These are phyloP conservation scores for Notolepis coatsorum DNA, from an alignment of 2,797 vertebrate genomes.

Conservation along the genomic window DNA sequence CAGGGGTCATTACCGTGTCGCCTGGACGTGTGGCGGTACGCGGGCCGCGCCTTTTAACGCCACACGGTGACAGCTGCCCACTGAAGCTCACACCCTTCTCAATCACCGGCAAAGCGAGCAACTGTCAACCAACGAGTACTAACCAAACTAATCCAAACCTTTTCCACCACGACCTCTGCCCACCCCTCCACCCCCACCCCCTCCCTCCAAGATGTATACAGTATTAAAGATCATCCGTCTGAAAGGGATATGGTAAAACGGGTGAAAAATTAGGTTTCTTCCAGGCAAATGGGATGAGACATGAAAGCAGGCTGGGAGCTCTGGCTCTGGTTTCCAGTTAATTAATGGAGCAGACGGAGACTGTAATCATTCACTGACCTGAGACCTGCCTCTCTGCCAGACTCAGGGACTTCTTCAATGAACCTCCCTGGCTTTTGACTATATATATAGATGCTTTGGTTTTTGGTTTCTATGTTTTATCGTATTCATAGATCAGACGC, in stretches of 20 bases:
- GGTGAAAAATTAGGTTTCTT: constrained; percentile 76
- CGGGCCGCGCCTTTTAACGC: constrained; percentile 63
- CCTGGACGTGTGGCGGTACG: constrained; percentile 73
- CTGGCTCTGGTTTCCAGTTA: constrained; percentile 82
- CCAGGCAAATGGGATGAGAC: constrained; percentile 72
- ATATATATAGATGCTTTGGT: too few species aligned
- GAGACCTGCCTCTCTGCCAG: constrained; percentile 56
- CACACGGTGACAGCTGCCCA: constrained; percentile 57
- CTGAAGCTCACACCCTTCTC: constrained; percentile 37
- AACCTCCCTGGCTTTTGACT: constrained; percentile 43
- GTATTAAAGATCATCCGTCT: constrained; percentile 66
- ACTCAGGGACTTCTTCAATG: constrained; percentile 53
- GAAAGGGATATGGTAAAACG: constrained; percentile 74
- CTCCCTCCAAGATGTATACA: constrained; percentile 55
- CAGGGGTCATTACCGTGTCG: constrained; percentile 73
- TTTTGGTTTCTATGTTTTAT: constrained; percentile 27
- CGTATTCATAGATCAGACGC: constrained; percentile 38
- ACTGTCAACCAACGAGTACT: constrained; percentile 55
- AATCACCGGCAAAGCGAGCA: constrained; percentile 29
- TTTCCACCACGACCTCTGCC: constrained; percentile 25
- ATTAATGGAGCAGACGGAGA: constrained; percentile 79
- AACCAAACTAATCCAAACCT: constrained; percentile 39
- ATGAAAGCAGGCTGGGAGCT: constrained; percentile 71
- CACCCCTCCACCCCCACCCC: too few species aligned
- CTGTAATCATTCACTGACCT: constrained; percentile 61